Percentiles rank a stretch among this genome's conserved stretches.
These are phyloP conservation scores for Choloepus didactylus DNA, from an alignment of 2,797 vertebrate species.

Conservation along the genomic window DNA sequence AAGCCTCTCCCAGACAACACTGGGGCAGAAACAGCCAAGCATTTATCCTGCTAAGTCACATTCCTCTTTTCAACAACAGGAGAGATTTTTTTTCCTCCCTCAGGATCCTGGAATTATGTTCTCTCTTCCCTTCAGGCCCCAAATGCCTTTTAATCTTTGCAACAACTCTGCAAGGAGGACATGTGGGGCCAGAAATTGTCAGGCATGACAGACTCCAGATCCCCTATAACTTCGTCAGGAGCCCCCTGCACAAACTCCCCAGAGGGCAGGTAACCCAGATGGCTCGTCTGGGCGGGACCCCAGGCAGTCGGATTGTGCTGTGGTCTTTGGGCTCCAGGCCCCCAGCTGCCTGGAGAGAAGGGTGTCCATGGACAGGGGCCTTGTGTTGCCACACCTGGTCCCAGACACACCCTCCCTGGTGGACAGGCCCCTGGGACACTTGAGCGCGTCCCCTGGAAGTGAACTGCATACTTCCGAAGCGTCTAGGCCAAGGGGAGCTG, in stretches of 20 bases:
- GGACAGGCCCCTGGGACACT: not conserved
- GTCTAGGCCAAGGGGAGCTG: rapidly evolving
- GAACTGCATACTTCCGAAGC: not conserved
- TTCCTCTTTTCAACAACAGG: constrained; percentile 50
- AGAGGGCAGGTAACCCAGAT: not conserved
- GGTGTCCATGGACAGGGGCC: not conserved
- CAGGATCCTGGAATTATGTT: not conserved
- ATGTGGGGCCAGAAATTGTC: not conserved
- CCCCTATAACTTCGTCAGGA: not conserved
- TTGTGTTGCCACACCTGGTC: not conserved
- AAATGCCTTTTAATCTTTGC: constrained; percentile 39
- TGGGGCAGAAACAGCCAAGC: not conserved
- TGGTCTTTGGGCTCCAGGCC: not conserved
- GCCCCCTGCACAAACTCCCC: not conserved
- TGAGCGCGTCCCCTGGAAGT: too few species aligned
- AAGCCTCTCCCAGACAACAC: not conserved
- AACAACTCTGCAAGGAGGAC: not conserved
- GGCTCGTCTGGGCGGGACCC: not conserved
- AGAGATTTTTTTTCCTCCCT: not conserved
- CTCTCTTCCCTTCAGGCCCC: constrained; percentile 51
- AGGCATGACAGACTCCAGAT: constrained; percentile 61
- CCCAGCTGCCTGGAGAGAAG: not conserved
- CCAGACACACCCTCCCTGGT: not conserved
- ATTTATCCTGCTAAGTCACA: not conserved
- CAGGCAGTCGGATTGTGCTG: not conserved